Evolutionary conservation across 2,888 invertebrate genomes (phyloP).

Genomic region (Synergus laeviventris): DNA sequence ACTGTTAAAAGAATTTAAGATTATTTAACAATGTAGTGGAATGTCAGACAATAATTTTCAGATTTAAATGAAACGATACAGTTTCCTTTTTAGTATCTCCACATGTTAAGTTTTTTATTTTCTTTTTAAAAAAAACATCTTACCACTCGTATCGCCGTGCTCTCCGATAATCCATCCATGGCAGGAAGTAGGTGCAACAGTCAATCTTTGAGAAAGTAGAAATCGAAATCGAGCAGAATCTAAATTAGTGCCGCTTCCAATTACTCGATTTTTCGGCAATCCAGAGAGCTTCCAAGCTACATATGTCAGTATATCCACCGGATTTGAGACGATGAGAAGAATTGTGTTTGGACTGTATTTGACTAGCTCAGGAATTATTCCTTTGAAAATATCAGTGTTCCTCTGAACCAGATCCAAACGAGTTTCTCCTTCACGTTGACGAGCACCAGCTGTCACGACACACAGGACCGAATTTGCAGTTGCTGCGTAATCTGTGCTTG

Average conservation of each 20-base stretch:
- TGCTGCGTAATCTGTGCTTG: slow-evolving; percentile 86
- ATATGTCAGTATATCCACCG: slow-evolving; percentile 94
- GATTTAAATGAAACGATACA: slow-evolving; percentile 17
- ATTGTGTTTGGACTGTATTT: slow-evolving; percentile 92
- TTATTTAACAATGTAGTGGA: too few species aligned
- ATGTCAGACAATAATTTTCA: too few species aligned
- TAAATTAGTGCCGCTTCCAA: slow-evolving; percentile 95
- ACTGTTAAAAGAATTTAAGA: slow-evolving; percentile 77
- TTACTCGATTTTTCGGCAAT: slow-evolving; percentile 89
- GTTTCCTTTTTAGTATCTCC: too few species aligned
- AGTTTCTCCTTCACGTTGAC: slow-evolving; percentile 93
- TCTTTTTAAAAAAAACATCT: neutral
- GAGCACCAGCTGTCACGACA: slow-evolving; percentile 93
- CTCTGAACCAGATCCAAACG: slow-evolving; percentile 92
- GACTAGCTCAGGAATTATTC: slow-evolving; percentile 88
- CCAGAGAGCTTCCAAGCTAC: slow-evolving; percentile 97
- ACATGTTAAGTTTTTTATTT: too few species aligned
- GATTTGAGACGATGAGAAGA: slow-evolving; percentile 92
- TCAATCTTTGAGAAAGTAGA: slow-evolving; percentile 88
- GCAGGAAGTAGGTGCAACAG: slow-evolving; percentile 88
- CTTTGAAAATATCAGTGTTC: slow-evolving; percentile 92
- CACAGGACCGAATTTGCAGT: slow-evolving; percentile 90
- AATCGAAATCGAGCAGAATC: slow-evolving; percentile 95
- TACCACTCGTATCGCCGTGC: slow-evolving; percentile 93
- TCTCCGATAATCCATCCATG: slow-evolving; percentile 97